Evolutionary conservation across 2,113 vertebrate species (phyloP).

Genomic region (Rhabdornis inornatus): DNA sequence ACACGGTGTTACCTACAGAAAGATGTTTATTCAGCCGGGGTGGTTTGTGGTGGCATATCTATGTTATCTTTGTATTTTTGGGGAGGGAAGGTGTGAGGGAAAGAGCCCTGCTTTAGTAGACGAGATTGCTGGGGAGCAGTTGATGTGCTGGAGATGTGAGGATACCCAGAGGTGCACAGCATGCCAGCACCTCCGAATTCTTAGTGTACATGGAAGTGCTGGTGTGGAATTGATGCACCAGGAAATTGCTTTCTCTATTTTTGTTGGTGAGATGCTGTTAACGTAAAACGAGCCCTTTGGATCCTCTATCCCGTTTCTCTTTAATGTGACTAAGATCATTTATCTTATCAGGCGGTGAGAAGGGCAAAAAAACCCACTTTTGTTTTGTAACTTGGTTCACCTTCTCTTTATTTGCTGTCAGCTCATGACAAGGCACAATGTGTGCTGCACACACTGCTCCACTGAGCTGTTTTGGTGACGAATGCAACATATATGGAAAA

Average conservation of each 20-base stretch:
- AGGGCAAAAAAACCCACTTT: neutral
- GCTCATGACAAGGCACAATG: slow-evolving; percentile 17
- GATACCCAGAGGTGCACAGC: neutral
- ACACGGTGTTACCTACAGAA: neutral
- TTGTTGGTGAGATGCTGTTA: slow-evolving; percentile 8
- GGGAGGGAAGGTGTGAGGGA: no score
- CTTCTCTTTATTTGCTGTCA: slow-evolving; percentile 6
- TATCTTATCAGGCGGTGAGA: neutral
- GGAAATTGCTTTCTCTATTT: slow-evolving; percentile 25
- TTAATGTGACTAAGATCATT: slow-evolving; percentile 20
- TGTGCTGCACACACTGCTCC: slow-evolving; percentile 37
- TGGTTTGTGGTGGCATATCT: neutral
- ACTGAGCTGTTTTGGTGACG: slow-evolving; percentile 27
- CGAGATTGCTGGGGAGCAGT: neutral
- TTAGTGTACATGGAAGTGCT: neutral
- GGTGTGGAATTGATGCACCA: neutral
- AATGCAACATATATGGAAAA: neutral
- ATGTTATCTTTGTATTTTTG: neutral
- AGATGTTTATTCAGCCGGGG: neutral
- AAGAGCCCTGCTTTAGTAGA: neutral
- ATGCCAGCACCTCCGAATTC: neutral
- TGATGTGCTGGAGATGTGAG: neutral
- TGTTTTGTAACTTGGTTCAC: slow-evolving; percentile 34
- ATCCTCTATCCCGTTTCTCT: neutral
- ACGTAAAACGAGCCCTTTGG: neutral